Evolutionary conservation across 2,797 vertebrate genomes (phyloP).

Genomic region (Sebastes glaucus): DNA sequence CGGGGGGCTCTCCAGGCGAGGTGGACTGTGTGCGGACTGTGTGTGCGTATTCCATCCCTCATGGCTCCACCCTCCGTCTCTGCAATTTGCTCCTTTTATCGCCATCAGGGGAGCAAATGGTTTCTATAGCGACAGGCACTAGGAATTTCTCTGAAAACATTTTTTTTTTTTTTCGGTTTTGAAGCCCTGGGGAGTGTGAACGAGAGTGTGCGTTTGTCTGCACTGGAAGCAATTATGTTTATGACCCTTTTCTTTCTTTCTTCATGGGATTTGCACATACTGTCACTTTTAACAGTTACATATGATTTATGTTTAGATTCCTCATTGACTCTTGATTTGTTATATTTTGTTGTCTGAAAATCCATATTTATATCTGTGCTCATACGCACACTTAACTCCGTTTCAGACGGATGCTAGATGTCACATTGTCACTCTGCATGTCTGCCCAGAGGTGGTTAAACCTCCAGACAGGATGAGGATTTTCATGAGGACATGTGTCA

Average conservation of each 20-base stretch:
- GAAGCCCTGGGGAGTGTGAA: constrained; percentile 18
- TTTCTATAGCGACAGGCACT: constrained; percentile 79
- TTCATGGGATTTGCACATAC: not conserved
- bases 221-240: constrained; percentile 3
- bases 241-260: constrained; percentile 3
- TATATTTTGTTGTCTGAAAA: not conserved
- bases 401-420: constrained; percentile 19
- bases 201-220: not conserved
- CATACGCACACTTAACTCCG: not conserved
- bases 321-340: not conserved
- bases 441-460: constrained; percentile 23
- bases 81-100: constrained; percentile 77
- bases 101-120: constrained; percentile 72
- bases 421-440: constrained; percentile 26
- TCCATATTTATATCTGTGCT: not conserved
- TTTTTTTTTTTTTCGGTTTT: constrained; percentile 30
- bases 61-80: constrained; percentile 53
- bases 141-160: constrained; percentile 51
- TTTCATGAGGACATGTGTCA: constrained; percentile 33
- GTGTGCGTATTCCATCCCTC: constrained; percentile 29
- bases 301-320: not conserved
- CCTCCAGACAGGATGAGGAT: constrained; percentile 10
- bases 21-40: not conserved
- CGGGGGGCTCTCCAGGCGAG: constrained; percentile 30
- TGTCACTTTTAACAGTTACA: not conserved